Evolutionary conservation across 2,888 invertebrate species (phyloP), one percentile per base, ranked within the genome.

Genomic region (Serrognathus titanus): DNA sequence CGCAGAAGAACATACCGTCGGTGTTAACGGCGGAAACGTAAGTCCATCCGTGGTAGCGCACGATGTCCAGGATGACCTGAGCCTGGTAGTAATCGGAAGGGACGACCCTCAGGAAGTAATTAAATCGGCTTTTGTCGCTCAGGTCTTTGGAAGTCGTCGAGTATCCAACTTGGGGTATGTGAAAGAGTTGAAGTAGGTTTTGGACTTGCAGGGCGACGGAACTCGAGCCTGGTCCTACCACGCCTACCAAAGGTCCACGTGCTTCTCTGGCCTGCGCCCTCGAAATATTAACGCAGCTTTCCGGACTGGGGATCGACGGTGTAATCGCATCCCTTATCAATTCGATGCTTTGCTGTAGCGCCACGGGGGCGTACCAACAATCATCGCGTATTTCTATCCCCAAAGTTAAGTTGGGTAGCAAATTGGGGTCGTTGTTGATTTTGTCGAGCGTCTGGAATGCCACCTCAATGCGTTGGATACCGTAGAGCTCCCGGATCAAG

Each of bases 351-450:
- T 89, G 89, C 68, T 89, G 89, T 61, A 92, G 80, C 35, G 90
- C 90, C 3, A 90, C 87, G 11, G 89, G 86, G 2, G 90, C 86
- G 69, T 89, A 89, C 90, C 90, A 91, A 75, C 91, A 92, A 20
- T 89, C 88, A 77, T 92, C 91, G 2, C 89, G 80, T 59, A 89
- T 87, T 73, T 89, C 89, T 53, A 88, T 83, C 24, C 90, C 90
- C 45, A 82, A 71, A 43, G 72, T 77, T 55, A 81, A 66, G 54
- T 80, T 80, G 6, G 84, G 84, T 57, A 87, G 75, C 56, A 88
- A 78, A 46, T 76, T 74, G 1, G 77, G 72, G 66, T 85, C 80
- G 50, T 75, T 77, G 76, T 89, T 89, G 67, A 90, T 84, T 64
- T 79, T 78, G 69, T 86, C 85, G 54, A 88, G 80, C 38, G 83